A percentile compares a stretch with the other conserved stretches of the same genome.
phyloP scores from a whole-genome alignment of 53 echinoderm and acorn worm genomes.

The Patiria pectinifera region DNA sequence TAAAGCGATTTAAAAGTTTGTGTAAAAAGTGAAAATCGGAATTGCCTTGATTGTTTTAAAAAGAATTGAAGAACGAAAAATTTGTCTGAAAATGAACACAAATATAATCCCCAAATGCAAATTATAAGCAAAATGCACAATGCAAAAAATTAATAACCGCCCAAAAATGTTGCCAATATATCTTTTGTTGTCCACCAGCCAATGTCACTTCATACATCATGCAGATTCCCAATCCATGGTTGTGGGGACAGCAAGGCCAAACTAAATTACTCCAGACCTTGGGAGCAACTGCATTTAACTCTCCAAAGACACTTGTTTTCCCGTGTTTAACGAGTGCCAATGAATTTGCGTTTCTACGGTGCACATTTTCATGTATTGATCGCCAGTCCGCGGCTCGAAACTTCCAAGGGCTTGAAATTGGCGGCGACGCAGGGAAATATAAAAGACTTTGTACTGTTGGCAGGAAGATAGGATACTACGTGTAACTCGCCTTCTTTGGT shows the following conservation, averaged over 20 bases:
- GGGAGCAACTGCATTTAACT: not conserved
- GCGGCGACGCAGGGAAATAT: not conserved
- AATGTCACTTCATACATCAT: not conserved
- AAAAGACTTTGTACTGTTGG: not conserved
- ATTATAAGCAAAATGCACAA: not conserved
- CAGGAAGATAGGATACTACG: not conserved
- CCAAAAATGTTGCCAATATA: not conserved
- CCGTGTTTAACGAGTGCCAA: not conserved
- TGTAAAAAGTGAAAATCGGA: not conserved
- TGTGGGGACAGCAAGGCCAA: not conserved
- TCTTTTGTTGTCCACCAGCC: not conserved
- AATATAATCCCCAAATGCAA: not conserved
- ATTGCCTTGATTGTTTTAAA: not conserved
- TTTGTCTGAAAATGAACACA: not conserved
- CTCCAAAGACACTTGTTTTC: not conserved
- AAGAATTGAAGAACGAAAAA: not conserved
- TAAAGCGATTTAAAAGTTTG: too few relatives aligned
- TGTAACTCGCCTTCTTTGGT: not conserved
- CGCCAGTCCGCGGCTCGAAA: not conserved
- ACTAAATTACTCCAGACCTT: not conserved
- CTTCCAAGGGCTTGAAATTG: constrained; percentile 10
- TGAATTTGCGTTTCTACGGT: not conserved
- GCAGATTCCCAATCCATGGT: not conserved
- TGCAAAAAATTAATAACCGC: not conserved
- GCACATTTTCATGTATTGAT: not conserved